Evolutionary conservation across 2,113 vertebrate species (phyloP), one percentile per base, ranked within the genome.

Genomic region (Callipepla californica): DNA sequence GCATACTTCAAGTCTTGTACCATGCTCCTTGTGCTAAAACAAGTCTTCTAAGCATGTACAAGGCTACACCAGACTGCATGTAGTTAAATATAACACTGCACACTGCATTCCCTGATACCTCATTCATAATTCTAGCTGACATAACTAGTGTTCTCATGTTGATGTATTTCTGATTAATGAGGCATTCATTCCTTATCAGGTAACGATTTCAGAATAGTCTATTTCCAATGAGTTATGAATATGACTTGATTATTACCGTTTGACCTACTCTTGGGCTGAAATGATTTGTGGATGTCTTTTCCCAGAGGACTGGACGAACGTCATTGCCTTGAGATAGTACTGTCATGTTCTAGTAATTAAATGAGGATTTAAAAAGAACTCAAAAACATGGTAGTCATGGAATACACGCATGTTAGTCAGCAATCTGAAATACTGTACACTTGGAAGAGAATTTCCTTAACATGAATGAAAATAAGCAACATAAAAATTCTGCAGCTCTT

Each of bases 101-200:
- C 44, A 14, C 86, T 23, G 38, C 13, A 66, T 59, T 84, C 68
- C 85, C 61, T 40, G 40, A 26, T 88, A 92, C 51, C 80, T 74
- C 77, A 45, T 80, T 59, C 91, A 85, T 92, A 90, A 95, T 94
- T 93, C 80, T 74, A 73, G 76, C 51, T 88, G 88, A 87, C 88
- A 90, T 40, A 69, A 72, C 86, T 88, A n/a, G 65, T 51, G 80
- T 87, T 85, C 87, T 40, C 53, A n/a, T 47, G 69, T n/a, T 96
- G 95, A 84, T 91, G 93, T 67, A 69, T 77, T 95, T 94, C 77
- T 92, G 92, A 96, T 96, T 94, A 96, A 96, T 92, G 95, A 96
- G 95, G 57, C 82, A 94, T 97, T 97, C 96, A 81, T 94, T 96
- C 94, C 92, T n/a, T 92, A 96, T 93, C 90, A 96, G 92, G 91